Conservation (phyloP, 1,140 invertebrate species). For the Eupristina koningsbergeri region DNA sequence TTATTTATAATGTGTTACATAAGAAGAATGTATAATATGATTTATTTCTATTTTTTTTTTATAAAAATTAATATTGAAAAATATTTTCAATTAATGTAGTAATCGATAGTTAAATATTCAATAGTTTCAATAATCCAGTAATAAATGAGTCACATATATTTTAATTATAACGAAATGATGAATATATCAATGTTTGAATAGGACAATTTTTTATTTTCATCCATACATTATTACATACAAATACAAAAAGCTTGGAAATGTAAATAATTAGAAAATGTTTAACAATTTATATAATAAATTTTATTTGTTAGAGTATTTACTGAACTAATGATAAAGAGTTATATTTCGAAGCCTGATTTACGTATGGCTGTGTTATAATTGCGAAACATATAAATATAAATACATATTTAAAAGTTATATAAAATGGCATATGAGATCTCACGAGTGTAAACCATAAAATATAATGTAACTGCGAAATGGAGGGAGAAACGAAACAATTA, state of each 20-base stretch:
- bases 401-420: conserved; percentile 43
- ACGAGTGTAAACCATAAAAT: conserved; percentile 30
- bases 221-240: not conserved
- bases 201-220: no score
- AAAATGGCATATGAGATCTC: conserved; percentile 27
- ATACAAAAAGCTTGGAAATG: not conserved
- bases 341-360: conserved; percentile 51
- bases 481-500: conserved; percentile 6
- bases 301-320: conserved; percentile 35
- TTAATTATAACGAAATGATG: no score
- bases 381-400: conserved; percentile 48
- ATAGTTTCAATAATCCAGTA: no score
- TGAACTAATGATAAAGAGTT: conserved; percentile 37
- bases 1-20: no score
- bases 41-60: no score
- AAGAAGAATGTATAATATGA: no score
- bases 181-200: no score
- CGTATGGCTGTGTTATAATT: conserved; percentile 51
- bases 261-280: no score
- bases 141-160: no score
- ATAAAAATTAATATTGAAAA: no score
- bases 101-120: no score
- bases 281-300: not conserved
- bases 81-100: no score
- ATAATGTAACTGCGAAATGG: conserved; percentile 14